Evolutionary conservation across 2,797 vertebrate species (phyloP).

Genomic region (Syncerus caffer): DNA sequence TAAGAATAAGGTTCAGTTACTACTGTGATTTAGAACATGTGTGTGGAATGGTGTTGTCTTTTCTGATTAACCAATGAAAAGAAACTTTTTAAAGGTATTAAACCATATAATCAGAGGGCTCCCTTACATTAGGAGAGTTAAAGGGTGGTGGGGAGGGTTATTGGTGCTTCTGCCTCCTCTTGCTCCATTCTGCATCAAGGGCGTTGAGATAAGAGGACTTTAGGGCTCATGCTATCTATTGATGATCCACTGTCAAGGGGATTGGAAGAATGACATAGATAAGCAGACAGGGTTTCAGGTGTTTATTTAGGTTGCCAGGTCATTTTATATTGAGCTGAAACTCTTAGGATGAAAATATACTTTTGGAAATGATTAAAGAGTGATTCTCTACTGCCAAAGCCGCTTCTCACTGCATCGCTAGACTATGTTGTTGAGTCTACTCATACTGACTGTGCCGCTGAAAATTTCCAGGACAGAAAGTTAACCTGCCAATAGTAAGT

Average conservation of each 20-base stretch:
- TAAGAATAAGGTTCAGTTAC: conserved; percentile 9
- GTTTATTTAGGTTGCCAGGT: neutral
- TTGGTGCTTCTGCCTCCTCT: neutral
- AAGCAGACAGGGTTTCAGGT: neutral
- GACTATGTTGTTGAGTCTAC: neutral
- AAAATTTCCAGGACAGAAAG: neutral
- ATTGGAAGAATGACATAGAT: neutral
- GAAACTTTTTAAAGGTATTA: neutral
- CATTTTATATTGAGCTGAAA: neutral
- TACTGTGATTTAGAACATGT: neutral
- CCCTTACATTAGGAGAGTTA: neutral
- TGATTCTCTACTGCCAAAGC: neutral
- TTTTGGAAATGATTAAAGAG: conserved; percentile 25
- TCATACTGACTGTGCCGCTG: neutral
- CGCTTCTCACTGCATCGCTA: neutral
- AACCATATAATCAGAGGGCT: neutral
- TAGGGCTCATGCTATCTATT: neutral
- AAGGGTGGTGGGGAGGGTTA: neutral
- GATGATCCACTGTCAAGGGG: neutral
- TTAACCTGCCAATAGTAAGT: neutral
- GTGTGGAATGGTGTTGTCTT: neutral
- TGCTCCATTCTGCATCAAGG: neutral
- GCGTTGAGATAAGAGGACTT: neutral
- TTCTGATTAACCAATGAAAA: conserved; percentile 24
- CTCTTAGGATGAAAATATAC: neutral